These are phyloP conservation scores for Spodoptera litura DNA, from an alignment of 1,140 invertebrate genomes.

Conservation along the genomic window DNA sequence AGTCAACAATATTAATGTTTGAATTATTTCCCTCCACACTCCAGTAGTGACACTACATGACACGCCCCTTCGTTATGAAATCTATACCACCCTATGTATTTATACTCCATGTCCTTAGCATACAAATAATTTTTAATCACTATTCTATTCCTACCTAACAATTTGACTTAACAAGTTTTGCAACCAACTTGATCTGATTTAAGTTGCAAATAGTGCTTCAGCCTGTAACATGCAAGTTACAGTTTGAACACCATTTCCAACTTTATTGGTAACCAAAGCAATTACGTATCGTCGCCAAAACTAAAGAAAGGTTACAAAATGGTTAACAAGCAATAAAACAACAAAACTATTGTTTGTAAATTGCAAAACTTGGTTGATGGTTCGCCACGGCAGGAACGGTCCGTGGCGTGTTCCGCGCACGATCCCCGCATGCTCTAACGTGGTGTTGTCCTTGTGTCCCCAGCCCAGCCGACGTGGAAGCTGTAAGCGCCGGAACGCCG, in stretches of 20 bases:
- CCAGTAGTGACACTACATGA: constrained; percentile 45
- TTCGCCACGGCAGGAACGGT: constrained; percentile 43
- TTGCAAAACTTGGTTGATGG: constrained; percentile 73
- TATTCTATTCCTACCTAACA: constrained; percentile 66
- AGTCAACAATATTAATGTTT: constrained; percentile 64
- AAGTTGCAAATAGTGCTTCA: constrained; percentile 10
- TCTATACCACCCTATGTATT: constrained; percentile 31
- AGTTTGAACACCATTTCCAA: constrained; percentile 4
- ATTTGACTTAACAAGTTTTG: constrained; percentile 70
- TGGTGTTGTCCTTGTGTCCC: constrained; percentile 75
- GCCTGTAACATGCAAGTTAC: constrained; percentile 20
- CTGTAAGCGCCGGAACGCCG: constrained; percentile 77
- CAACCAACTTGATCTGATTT: constrained; percentile 56
- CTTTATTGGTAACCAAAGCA: neutral
- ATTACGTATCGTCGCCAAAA: neutral
- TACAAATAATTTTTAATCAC: constrained; percentile 34
- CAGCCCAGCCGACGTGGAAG: constrained; percentile 82
- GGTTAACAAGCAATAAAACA: neutral
- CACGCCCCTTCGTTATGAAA: constrained; percentile 24
- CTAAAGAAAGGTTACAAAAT: neutral
- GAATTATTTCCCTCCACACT: constrained; percentile 59
- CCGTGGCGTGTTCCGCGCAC: constrained; percentile 28
- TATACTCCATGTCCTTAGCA: constrained; percentile 26
- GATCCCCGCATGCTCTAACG: constrained; percentile 81
- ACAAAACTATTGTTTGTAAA: constrained; percentile 28